A percentile compares a stretch with the other conserved stretches of the same genome.
Evolutionary conservation across 2,113 vertebrate species (phyloP).

Genomic region (Callospermophilus lateralis): DNA sequence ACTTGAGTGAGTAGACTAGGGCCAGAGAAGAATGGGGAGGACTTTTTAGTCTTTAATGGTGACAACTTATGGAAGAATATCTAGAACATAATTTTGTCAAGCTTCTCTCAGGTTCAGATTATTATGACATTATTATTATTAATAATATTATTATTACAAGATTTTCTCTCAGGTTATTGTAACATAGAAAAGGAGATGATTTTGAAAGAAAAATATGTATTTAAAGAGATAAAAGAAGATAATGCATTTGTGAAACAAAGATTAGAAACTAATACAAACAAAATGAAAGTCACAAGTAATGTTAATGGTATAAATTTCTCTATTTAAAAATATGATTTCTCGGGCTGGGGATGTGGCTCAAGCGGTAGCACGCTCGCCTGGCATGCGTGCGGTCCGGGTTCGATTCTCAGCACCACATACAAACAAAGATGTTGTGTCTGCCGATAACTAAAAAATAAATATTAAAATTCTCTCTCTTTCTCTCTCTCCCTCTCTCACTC

Average conservation of each 20-base stretch:
- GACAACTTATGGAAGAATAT: background rate
- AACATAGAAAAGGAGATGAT: background rate
- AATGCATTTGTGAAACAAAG: background rate
- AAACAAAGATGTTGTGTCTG: no score
- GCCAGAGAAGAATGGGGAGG: background rate
- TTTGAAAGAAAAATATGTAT: background rate
- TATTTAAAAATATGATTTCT: background rate
- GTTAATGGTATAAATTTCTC: background rate
- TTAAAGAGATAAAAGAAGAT: background rate
- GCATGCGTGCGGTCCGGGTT: no score
- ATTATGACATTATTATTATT: no score
- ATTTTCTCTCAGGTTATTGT: background rate
- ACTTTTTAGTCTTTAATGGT: background rate
- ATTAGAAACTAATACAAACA: background rate
- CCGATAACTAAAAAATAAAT: no score
- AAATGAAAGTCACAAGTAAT: background rate
- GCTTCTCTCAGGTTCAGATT: background rate
- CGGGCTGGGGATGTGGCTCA: no score
- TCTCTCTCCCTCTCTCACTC: no score
- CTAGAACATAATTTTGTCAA: background rate
- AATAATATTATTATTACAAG: no score
- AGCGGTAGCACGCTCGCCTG: no score
- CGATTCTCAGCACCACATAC: no score
- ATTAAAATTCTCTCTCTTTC: no score
- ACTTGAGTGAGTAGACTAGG: background rate